Percentiles rank a stretch among this genome's conserved stretches.
These are phyloP conservation scores for Passerina amoena DNA, from an alignment of 2,113 vertebrate species.

Conservation along the genomic window DNA sequence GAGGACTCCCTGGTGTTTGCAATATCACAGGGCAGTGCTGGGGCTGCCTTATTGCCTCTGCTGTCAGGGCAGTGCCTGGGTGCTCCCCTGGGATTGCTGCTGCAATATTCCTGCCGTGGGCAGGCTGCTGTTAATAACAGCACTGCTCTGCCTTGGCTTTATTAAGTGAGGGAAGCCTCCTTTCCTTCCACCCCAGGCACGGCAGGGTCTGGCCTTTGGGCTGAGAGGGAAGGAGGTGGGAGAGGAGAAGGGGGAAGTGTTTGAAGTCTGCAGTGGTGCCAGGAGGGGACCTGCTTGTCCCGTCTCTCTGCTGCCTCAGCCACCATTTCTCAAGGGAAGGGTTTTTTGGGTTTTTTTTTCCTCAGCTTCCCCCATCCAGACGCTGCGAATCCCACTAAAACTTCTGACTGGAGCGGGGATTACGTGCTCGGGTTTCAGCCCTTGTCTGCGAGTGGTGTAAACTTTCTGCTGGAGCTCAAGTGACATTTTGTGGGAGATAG, in stretches of 20 bases:
- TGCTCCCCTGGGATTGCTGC: constrained; percentile 38
- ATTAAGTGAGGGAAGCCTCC: constrained; percentile 63
- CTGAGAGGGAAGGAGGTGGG: background rate
- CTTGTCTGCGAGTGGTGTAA: constrained; percentile 32
- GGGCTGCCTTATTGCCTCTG: constrained; percentile 63
- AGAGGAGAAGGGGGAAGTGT: background rate
- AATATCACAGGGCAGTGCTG: constrained; percentile 61
- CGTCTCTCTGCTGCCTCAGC: background rate
- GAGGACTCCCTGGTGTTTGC: background rate
- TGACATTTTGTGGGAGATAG: constrained; percentile 70
- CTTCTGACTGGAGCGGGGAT: constrained; percentile 59
- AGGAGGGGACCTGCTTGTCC: background rate
- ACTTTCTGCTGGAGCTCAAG: constrained; percentile 15
- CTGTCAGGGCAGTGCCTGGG: background rate
- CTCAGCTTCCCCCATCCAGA: constrained; percentile 21
- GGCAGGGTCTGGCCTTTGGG: background rate
- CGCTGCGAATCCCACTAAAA: constrained; percentile 30
- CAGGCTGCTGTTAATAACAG: constrained; percentile 7
- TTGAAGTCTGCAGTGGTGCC: background rate
- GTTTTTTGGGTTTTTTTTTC: background rate
- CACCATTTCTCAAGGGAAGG: background rate
- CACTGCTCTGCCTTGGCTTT: constrained; percentile 23
- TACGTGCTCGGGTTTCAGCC: constrained; percentile 41
- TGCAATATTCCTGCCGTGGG: constrained; percentile 65
- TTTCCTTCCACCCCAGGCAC: background rate